phyloP scores from a whole-genome alignment of 1,140 invertebrate genomes.

The Saccostrea cuccullata region DNA sequence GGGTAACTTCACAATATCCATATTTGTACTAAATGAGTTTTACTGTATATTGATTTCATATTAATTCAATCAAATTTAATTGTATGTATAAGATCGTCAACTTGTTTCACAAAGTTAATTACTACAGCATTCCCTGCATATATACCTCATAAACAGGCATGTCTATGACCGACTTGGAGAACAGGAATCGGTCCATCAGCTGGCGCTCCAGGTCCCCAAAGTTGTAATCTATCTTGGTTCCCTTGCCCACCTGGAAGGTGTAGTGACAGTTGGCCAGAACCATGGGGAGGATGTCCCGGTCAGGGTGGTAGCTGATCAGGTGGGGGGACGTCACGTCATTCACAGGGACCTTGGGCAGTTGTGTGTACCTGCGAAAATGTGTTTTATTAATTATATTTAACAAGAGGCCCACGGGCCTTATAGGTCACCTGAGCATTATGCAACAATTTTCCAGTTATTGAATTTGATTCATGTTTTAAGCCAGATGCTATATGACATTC shows the following conservation, averaged over 20 bases:
- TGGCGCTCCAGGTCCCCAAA: conserved; percentile 63
- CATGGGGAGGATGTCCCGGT: conserved; percentile 67
- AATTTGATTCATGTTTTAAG: too few relatives aligned
- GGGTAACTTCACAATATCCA: too few relatives aligned
- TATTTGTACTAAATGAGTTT: too few relatives aligned
- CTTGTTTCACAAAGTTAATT: too few relatives aligned
- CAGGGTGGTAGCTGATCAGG: conserved; percentile 67
- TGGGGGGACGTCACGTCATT: conserved; percentile 58
- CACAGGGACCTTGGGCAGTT: conserved; percentile 55
- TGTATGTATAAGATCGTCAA: too few relatives aligned
- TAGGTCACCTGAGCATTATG: too few relatives aligned
- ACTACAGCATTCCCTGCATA: not conserved
- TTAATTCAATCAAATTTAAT: too few relatives aligned
- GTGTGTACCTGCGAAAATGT: not conserved
- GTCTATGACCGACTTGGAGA: conserved; percentile 57
- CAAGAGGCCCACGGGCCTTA: too few relatives aligned
- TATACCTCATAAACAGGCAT: conserved; percentile 2
- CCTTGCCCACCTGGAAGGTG: conserved; percentile 64
- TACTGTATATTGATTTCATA: too few relatives aligned
- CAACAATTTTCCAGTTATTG: too few relatives aligned
- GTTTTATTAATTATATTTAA: too few relatives aligned
- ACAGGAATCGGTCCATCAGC: conserved; percentile 62
- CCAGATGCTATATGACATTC: too few relatives aligned
- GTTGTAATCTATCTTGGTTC: conserved; percentile 64
- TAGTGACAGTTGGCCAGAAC: conserved; percentile 70